Evolutionary conservation across 2,888 invertebrate genomes (phyloP).

Genomic region (Archips crataeganus): DNA sequence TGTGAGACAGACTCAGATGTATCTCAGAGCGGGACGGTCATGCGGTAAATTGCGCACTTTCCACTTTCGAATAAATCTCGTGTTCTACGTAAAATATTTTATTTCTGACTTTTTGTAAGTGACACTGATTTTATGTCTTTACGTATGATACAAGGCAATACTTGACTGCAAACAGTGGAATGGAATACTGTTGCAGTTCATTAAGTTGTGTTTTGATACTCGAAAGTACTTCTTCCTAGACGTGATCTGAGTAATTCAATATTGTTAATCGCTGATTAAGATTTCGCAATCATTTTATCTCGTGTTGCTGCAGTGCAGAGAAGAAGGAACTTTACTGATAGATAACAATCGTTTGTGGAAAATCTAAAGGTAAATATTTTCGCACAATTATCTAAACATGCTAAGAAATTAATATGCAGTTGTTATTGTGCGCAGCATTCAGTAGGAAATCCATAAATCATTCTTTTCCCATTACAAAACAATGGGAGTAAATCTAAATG

Average conservation of each 20-base stretch:
- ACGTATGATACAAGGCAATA: background rate
- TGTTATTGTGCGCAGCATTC: no score
- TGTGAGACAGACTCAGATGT: background rate
- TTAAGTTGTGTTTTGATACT: background rate
- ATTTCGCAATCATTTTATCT: background rate
- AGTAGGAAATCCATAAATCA: no score
- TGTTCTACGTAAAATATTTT: background rate
- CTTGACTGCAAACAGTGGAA: background rate
- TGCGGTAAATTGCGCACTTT: background rate
- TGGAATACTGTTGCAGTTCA: background rate
- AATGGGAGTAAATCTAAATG: no score
- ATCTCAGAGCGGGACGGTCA: background rate
- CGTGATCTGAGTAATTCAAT: background rate
- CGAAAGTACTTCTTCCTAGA: background rate
- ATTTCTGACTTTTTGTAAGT: background rate
- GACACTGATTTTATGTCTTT: background rate
- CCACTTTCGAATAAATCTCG: background rate
- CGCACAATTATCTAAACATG: no score
- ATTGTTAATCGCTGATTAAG: background rate
- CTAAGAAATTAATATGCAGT: no score
- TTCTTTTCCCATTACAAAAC: no score
- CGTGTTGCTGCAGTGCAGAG: background rate
- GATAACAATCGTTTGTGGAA: no score
- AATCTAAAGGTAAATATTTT: background rate
- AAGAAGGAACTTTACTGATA: background rate